Percentiles rank a stretch among this genome's conserved stretches.
These are phyloP conservation scores for Turdus rufiventris DNA, from an alignment of 2,113 vertebrate genomes.

Conservation along the genomic window DNA sequence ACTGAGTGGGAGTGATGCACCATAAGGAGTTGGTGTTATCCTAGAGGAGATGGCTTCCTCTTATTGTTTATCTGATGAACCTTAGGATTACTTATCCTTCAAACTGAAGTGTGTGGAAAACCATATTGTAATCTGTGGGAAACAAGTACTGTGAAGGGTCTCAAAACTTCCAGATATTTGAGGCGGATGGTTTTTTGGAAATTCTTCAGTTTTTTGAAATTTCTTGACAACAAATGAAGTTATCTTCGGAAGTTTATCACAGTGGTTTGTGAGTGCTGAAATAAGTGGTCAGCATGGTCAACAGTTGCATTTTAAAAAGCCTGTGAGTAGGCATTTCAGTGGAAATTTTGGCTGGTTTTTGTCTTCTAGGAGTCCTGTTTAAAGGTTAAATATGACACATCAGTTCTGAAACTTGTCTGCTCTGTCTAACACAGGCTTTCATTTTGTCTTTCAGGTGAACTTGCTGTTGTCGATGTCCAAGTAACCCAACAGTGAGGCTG, in stretches of 20 bases:
- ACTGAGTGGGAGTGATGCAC: background rate
- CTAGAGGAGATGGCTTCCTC: background rate
- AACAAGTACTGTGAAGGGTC: background rate
- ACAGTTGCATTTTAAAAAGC: background rate
- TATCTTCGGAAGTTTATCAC: background rate
- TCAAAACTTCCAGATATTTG: background rate
- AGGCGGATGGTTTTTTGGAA: background rate
- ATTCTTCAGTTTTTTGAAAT: background rate
- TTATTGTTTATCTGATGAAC: background rate
- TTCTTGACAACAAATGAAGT: background rate
- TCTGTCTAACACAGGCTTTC: background rate
- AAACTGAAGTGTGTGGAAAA: background rate
- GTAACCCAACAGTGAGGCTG: conserved; percentile 48
- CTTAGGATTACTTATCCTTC: background rate
- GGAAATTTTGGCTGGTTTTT: background rate
- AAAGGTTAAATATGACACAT: background rate
- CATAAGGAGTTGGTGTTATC: background rate
- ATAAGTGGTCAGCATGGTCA: background rate
- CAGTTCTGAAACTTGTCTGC: background rate
- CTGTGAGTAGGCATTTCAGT: background rate
- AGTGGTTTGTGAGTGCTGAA: background rate
- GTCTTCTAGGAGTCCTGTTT: background rate
- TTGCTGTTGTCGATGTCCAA: conserved; percentile 87
- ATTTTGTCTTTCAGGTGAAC: conserved; percentile 83
- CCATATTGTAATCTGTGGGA: background rate